These are phyloP conservation scores for Athalia circularis DNA, from an alignment of 2,888 invertebrate genomes.

Conservation along the genomic window DNA sequence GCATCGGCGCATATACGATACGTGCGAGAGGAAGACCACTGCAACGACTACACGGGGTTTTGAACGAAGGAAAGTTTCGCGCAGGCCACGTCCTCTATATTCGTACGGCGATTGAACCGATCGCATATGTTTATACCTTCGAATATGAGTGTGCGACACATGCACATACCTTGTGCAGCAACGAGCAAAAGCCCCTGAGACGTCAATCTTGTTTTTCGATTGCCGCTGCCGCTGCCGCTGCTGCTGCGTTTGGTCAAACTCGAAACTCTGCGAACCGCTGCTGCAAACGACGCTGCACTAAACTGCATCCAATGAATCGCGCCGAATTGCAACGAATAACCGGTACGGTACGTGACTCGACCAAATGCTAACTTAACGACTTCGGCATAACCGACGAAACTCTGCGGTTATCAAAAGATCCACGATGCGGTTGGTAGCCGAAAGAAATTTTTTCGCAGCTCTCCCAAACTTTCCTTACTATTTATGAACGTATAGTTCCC, in stretches of 20 bases:
- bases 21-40: neutral
- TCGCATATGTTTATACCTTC: neutral
- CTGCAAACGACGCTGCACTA: constrained; percentile 3
- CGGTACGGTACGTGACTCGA: constrained; percentile 43
- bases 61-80: neutral
- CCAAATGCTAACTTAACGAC: constrained; percentile 22
- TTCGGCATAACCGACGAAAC: no score
- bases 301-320: constrained; percentile 24
- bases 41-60: no score
- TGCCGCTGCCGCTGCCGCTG: constrained; percentile 8
- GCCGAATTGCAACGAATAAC: constrained; percentile 40
- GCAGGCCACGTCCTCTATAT: constrained; percentile 12
- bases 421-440: no score
- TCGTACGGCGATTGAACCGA: constrained; percentile 21
- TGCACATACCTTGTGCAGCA: neutral
- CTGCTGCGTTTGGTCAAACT: no score
- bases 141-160: neutral
- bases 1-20: neutral
- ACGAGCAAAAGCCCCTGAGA: constrained; percentile 5
- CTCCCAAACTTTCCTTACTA: no score
- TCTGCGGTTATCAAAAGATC: no score
- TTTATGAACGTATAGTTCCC: no score
- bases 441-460: no score
- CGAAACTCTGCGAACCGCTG: no score
- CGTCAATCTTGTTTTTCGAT: constrained; percentile 38